Percentiles rank a stretch among this genome's conserved stretches.
Evolutionary conservation across 2,113 vertebrate species (phyloP).

Genomic region (Syrmaticus mikado): DNA sequence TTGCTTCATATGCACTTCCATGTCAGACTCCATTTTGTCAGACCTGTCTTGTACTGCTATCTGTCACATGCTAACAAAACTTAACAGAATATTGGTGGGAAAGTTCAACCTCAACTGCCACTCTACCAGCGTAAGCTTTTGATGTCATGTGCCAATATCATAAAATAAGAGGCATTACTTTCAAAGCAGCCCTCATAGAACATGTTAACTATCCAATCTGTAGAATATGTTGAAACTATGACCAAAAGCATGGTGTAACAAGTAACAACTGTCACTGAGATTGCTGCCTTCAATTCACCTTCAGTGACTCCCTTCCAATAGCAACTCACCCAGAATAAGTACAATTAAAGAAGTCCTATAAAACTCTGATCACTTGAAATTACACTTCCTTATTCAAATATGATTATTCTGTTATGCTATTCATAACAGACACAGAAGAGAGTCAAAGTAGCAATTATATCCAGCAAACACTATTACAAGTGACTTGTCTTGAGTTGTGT

Average conservation of each 20-base stretch:
- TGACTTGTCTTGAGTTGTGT: background rate
- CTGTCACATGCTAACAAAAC: too few relatives aligned
- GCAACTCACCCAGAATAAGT: background rate
- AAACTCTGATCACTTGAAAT: background rate
- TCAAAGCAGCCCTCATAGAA: background rate
- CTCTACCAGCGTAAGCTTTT: too few relatives aligned
- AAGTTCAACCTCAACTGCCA: too few relatives aligned
- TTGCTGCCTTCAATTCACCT: background rate
- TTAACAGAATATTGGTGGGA: too few relatives aligned
- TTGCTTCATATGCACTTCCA: too few relatives aligned
- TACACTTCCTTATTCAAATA: accelerated
- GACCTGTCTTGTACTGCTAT: too few relatives aligned
- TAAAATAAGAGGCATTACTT: too few relatives aligned
- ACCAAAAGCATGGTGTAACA: background rate
- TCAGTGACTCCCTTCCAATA: background rate
- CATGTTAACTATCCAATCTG: background rate
- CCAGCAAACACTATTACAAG: background rate
- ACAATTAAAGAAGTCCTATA: background rate
- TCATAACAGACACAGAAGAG: background rate
- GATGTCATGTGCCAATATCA: too few relatives aligned
- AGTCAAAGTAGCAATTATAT: background rate
- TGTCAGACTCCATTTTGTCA: too few relatives aligned
- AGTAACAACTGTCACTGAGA: background rate
- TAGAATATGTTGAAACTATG: background rate
- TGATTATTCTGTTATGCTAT: background rate